Evolutionary conservation across 1,140 invertebrate genomes (phyloP).

Genomic region (Drosophila bocqueti): DNA sequence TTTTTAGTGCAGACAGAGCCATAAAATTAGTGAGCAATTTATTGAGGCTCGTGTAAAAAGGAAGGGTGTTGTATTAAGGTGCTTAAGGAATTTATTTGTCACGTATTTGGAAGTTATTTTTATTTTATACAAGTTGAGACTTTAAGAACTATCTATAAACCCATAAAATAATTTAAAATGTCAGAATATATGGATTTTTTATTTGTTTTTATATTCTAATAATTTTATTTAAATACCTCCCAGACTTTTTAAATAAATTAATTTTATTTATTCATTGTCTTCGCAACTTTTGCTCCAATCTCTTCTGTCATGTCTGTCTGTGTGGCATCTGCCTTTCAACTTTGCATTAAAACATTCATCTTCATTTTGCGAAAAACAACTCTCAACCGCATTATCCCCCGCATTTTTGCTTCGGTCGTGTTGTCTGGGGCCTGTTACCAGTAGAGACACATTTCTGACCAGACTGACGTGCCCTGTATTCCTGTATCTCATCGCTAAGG

Average conservation of each 20-base stretch:
- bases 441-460: slow-evolving; percentile 42
- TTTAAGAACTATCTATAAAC: not conserved
- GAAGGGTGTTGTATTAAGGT: not conserved
- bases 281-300: slow-evolving; percentile 18
- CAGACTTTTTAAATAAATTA: not conserved
- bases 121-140: not conserved
- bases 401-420: slow-evolving; percentile 12
- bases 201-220: not conserved
- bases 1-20: not conserved
- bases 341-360: slow-evolving; percentile 75
- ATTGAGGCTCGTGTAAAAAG: not conserved
- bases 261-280: slow-evolving; percentile 14
- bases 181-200: not conserved
- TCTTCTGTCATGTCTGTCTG: slow-evolving; percentile 18
- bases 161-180: too few relatives aligned
- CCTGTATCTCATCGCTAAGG: slow-evolving; percentile 39
- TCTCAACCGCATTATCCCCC: slow-evolving; percentile 28
- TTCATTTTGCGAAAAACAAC: slow-evolving; percentile 56
- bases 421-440: slow-evolving; percentile 37
- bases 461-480: slow-evolving; percentile 33
- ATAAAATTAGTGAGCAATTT: slow-evolving; percentile 16
- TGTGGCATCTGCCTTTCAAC: slow-evolving; percentile 49
- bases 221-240: not conserved
- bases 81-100: not conserved
- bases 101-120: not conserved